Evolutionary conservation across 1,140 invertebrate species (phyloP).

Genomic region (Tetramorium parvispinum): DNA sequence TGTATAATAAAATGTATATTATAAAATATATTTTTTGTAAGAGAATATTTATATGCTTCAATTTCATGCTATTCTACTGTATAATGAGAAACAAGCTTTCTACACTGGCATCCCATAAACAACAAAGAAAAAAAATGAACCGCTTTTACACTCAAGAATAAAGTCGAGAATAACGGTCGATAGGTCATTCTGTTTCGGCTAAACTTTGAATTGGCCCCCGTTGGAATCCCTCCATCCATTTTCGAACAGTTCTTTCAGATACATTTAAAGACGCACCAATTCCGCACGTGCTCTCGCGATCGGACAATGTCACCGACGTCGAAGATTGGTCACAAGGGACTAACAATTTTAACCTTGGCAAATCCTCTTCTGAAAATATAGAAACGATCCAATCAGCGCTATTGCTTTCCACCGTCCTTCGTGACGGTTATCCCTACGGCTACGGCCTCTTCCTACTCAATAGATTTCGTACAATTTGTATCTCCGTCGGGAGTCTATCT

Average conservation of each 20-base stretch:
- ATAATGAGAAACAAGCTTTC: background rate
- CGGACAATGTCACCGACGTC: constrained; percentile 32
- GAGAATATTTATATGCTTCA: background rate
- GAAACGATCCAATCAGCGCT: constrained; percentile 55
- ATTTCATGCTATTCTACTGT: background rate
- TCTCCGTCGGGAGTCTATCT: constrained; percentile 13
- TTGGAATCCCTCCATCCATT: background rate
- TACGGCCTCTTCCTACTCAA: constrained; percentile 12
- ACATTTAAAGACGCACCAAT: constrained; percentile 28
- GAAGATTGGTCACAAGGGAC: constrained; percentile 48
- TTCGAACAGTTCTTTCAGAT: background rate
- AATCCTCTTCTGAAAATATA: constrained; percentile 48
- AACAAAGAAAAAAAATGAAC: background rate
- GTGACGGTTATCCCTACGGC: background rate
- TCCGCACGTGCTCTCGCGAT: background rate
- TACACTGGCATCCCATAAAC: background rate
- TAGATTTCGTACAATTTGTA: constrained; percentile 54
- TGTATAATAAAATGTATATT: background rate
- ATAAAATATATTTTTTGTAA: background rate
- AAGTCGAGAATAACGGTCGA: background rate
- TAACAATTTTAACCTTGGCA: constrained; percentile 58
- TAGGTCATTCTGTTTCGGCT: background rate
- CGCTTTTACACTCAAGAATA: background rate
- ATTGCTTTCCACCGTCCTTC: constrained; percentile 22
- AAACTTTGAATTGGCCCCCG: background rate